These are phyloP conservation scores for Heliconius hewitsoni DNA, from an alignment of 1,140 invertebrate genomes.

Conservation along the genomic window DNA sequence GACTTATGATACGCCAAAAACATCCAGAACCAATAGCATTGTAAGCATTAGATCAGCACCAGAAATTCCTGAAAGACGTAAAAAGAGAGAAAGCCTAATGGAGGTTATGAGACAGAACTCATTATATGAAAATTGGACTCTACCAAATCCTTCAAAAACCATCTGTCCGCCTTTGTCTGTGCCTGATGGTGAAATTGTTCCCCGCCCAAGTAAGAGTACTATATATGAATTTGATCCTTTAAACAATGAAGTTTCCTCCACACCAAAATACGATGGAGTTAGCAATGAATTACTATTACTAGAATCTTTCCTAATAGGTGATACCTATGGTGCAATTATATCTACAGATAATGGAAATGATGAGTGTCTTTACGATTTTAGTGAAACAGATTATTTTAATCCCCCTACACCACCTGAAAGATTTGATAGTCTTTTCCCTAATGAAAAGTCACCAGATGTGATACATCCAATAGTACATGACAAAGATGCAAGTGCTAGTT, in stretches of 20 bases:
- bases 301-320: constrained; percentile 69
- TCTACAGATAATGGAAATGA: constrained; percentile 54
- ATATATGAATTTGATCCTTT: constrained; percentile 76
- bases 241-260: constrained; percentile 48
- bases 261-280: constrained; percentile 62
- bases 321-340: constrained; percentile 68
- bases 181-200: constrained; percentile 27
- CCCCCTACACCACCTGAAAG: constrained; percentile 71
- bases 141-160: constrained; percentile 46
- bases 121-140: constrained; percentile 67
- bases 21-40: constrained; percentile 59
- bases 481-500: constrained; percentile 57
- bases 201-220: constrained; percentile 66
- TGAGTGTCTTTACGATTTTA: constrained; percentile 54
- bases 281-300: constrained; percentile 71
- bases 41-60: constrained; percentile 52
- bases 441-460: constrained; percentile 40
- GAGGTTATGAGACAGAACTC: constrained; percentile 67
- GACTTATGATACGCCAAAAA: constrained; percentile 66
- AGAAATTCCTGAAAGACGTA: constrained; percentile 59
- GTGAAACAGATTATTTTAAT: constrained; percentile 68
- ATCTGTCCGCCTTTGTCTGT: constrained; percentile 14
- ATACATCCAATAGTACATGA: constrained; percentile 19
- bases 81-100: constrained; percentile 52
- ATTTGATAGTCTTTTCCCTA: constrained; percentile 60